Base-by-base conservation (phyloP, 2,797 vertebrate species). In the Diplodus puntazzo region DNA sequence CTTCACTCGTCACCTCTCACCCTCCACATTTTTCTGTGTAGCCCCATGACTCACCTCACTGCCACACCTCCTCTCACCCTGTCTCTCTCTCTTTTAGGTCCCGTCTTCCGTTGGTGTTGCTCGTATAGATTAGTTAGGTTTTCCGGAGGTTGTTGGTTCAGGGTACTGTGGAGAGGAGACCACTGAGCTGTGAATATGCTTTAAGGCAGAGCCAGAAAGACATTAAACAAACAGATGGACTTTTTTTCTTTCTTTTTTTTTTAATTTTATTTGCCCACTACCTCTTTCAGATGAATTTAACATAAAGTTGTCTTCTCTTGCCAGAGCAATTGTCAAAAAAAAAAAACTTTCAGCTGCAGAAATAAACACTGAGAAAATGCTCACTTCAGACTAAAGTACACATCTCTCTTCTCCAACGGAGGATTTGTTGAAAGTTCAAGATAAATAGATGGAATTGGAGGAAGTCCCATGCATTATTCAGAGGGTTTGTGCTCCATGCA, bases 181-280 rank as follows among this genome's bases (percentile, higher is more conserved):
- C 90, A 12, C 85, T 88, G 89, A 91, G 90, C 88, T 92, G 92
- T 92, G 92, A 93, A 83, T 74, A 87, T 43, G 80, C 69, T 89
- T 81, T 85, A 82, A 87, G 75, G 80, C 83, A 80, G 86, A 90
- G 87, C 90, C 88, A 88, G 87, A 88, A 83, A 89, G 67, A 89
- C 66, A 82, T 74, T 72, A 27, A 81, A 82, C 61, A 67, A 80
- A 74, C 50, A 71, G 66, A 86, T 70, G 52, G 62, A 81, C 54
- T 34, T 71, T 52, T 60, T 79, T 60, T 49, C 64, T 62, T 73
- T 59, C 49, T 67, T 42, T 27, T 73, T 9, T n/a, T n/a, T n/a
- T n/a, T n/a, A n/a, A n/a, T 48, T 82, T 64, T 82, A 54, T 88
- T 85, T 81, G 75, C 83, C 88, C 84, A 73, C 90, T 91, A 91